A percentile compares a stretch with the other conserved stretches of the same genome.
These are phyloP conservation scores for Pollachius pollachius DNA, from an alignment of 2,113 vertebrate genomes.

Conservation along the genomic window DNA sequence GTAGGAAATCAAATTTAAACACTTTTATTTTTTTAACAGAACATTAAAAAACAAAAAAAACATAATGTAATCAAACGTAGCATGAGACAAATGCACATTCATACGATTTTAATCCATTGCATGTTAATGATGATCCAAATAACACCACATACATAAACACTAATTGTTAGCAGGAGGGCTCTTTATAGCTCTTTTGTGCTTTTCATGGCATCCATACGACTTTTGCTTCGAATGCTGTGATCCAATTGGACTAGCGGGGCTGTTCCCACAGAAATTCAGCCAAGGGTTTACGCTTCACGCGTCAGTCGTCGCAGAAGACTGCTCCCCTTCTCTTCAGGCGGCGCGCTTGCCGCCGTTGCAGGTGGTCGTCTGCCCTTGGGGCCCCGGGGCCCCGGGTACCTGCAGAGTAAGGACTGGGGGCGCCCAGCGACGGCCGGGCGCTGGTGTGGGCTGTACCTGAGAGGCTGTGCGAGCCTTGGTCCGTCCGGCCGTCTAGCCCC, in stretches of 20 bases:
- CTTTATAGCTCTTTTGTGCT: too few species aligned
- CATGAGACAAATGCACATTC: constrained; percentile 19
- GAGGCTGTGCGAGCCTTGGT: constrained; percentile 64
- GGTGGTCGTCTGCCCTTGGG: constrained; percentile 1
- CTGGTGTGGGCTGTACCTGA: constrained; percentile 64
- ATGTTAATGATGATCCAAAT: not conserved
- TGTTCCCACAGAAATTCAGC: not conserved
- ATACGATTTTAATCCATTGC: constrained; percentile 7
- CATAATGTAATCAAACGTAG: constrained; percentile 8
- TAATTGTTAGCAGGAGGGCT: not conserved
- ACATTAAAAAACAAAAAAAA: constrained; percentile 19
- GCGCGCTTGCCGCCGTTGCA: constrained; percentile 56
- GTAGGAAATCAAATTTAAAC: constrained; percentile 15
- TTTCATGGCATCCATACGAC: too few species aligned
- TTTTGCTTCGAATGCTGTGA: too few species aligned
- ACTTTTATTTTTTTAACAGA: constrained; percentile 26
- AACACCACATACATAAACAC: not conserved
- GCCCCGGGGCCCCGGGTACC: constrained; percentile 30
- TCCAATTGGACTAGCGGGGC: too few species aligned
- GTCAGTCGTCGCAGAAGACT: constrained; percentile 49
- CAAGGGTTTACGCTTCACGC: not conserved
- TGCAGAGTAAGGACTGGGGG: constrained; percentile 43
- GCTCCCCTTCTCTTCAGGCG: constrained; percentile 63
- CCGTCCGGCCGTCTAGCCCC: constrained; percentile 71
- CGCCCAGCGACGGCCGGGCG: constrained; percentile 12